Conservation (phyloP, 2,113 vertebrate species). For the Struthio camelus region DNA sequence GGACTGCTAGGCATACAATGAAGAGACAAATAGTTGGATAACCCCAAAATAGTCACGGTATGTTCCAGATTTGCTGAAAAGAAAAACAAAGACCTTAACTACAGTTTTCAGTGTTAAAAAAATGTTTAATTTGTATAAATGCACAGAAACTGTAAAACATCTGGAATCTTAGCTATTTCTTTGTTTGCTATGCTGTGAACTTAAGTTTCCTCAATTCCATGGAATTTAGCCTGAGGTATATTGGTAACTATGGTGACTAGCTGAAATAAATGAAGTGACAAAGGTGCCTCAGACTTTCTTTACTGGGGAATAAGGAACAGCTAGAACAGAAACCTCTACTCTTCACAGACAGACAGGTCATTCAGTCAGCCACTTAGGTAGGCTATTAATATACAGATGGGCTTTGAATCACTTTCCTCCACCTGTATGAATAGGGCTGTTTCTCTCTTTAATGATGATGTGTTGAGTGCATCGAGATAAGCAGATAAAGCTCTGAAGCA, state of each 20-base stretch:
- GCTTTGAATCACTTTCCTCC: not conserved
- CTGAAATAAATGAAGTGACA: not conserved
- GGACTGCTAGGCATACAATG: not conserved
- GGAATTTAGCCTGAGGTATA: constrained; percentile 8
- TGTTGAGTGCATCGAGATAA: not conserved
- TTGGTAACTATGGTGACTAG: not conserved
- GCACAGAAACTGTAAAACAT: not conserved
- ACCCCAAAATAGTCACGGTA: not conserved
- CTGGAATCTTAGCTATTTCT: not conserved
- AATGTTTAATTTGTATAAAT: not conserved
- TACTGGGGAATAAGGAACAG: not conserved
- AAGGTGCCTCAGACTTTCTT: not conserved
- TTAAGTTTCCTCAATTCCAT: not conserved
- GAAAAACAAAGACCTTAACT: not conserved
- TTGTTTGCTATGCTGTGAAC: not conserved
- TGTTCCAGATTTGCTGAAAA: not conserved
- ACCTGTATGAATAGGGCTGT: not conserved
- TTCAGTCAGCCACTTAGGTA: not conserved
- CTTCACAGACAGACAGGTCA: not conserved
- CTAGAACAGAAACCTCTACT: not conserved
- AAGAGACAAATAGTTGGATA: not conserved
- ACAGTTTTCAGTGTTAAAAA: not conserved
- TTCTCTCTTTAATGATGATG: not conserved
- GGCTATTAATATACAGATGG: not conserved
- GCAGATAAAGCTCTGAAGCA: not conserved